Conservation (phyloP, 1,140 invertebrate genomes). For the Heliothis subflexa region DNA sequence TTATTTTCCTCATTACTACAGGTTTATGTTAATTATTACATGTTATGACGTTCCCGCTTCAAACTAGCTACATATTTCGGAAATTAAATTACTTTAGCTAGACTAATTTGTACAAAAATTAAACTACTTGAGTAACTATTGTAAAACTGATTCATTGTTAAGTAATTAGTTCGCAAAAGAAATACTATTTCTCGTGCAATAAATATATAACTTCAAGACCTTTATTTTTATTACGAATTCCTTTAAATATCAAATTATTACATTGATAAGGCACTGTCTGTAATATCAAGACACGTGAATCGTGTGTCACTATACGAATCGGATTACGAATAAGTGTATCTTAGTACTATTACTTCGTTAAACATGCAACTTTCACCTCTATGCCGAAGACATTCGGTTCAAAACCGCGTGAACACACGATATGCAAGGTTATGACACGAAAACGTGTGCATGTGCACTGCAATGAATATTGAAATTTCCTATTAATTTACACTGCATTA, state of each 20-base stretch:
- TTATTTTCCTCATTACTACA: too few species aligned
- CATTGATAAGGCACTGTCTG: conserved; percentile 13
- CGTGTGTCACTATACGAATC: conserved; percentile 19
- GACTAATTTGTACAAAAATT: background rate
- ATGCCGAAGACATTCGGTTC: background rate
- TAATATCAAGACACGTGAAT: conserved; percentile 30
- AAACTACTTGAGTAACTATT: background rate
- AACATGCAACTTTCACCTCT: background rate
- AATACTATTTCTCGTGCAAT: background rate
- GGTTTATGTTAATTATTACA: too few species aligned
- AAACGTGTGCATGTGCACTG: conserved; percentile 21
- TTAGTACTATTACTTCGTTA: background rate
- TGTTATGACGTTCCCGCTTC: too few species aligned
- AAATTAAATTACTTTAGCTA: too few species aligned
- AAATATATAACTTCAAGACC: background rate
- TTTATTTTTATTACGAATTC: conserved; percentile 18
- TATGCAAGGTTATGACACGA: conserved; percentile 40
- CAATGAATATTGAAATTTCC: conserved; percentile 45
- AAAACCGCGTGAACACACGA: conserved; percentile 13
- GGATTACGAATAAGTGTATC: conserved; percentile 15
- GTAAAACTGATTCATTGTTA: background rate
- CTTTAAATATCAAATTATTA: conserved; percentile 26
- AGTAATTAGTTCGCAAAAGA: background rate
- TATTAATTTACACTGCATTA: conserved; percentile 36
- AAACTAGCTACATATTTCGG: too few species aligned